phyloP scores from a whole-genome alignment of 2,113 vertebrate genomes.

The Cnemophilus loriae region DNA sequence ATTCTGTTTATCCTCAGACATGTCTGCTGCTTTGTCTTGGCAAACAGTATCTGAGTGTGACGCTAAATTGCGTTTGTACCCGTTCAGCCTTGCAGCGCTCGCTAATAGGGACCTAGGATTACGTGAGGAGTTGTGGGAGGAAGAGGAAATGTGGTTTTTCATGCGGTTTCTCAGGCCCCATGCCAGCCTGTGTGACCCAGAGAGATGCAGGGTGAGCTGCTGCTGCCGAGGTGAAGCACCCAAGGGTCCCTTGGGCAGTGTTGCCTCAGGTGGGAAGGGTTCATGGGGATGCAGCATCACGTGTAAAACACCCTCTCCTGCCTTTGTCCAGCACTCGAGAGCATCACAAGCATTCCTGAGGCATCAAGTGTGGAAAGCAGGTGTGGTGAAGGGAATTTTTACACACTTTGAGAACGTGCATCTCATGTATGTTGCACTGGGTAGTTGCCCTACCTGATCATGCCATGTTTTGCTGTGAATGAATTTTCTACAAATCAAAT shows the following conservation, averaged over 20 bases:
- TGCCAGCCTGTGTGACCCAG: neutral
- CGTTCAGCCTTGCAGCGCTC: neutral
- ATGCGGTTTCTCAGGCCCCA: neutral
- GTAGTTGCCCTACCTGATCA: neutral
- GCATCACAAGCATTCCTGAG: neutral
- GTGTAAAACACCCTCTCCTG: accelerated
- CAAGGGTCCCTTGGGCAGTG: neutral
- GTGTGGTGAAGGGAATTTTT: neutral
- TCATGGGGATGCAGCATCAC: neutral
- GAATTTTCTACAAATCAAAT: neutral
- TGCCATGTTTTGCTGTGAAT: neutral
- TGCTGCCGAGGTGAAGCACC: neutral
- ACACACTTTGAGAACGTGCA: accelerated
- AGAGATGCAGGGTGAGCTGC: neutral
- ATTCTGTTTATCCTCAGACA: neutral
- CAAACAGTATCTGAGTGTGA: neutral
- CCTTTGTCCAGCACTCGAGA: neutral
- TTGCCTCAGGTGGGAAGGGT: neutral
- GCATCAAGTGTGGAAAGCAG: neutral
- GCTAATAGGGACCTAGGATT: neutral
- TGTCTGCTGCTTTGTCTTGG: neutral
- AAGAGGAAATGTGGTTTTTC: neutral
- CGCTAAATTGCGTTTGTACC: neutral
- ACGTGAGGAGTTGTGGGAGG: neutral
- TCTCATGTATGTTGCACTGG: neutral